A percentile compares a stretch with the other conserved stretches of the same genome.
These are phyloP conservation scores for Pseudomyrmex dendroicus DNA, from an alignment of 1,140 invertebrate genomes.

Conservation along the genomic window DNA sequence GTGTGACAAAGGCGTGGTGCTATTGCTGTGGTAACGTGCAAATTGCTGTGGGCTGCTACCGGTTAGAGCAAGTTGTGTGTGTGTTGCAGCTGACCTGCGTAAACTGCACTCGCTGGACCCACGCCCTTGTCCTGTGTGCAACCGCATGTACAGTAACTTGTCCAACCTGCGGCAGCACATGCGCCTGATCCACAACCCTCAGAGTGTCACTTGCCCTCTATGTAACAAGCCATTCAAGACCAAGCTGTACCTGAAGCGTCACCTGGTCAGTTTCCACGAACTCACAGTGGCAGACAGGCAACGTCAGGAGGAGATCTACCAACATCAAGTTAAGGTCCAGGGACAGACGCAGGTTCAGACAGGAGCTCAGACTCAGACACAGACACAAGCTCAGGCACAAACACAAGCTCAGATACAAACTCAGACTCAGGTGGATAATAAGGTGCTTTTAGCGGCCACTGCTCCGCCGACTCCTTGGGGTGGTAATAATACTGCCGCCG, in stretches of 20 bases:
- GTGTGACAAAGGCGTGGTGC: slow-evolving; percentile 72
- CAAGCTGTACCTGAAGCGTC: slow-evolving; percentile 90
- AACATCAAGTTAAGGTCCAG: slow-evolving; percentile 78
- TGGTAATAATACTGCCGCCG: slow-evolving; percentile 14
- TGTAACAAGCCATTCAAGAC: slow-evolving; percentile 92
- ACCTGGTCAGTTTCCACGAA: slow-evolving; percentile 88
- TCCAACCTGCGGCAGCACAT: slow-evolving; percentile 92
- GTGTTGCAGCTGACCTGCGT: slow-evolving; percentile 86
- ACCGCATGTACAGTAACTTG: slow-evolving; percentile 92
- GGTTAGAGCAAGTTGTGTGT: slow-evolving; percentile 86
- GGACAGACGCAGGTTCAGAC: slow-evolving; percentile 66
- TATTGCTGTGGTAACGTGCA: slow-evolving; percentile 82
- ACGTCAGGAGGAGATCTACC: slow-evolving; percentile 84
- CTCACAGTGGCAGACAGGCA: slow-evolving; percentile 83
- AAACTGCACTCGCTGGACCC: slow-evolving; percentile 89
- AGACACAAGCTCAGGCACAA: slow-evolving; percentile 69
- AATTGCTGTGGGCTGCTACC: slow-evolving; percentile 84
- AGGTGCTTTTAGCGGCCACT: slow-evolving; percentile 59
- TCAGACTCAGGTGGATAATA: slow-evolving; percentile 70
- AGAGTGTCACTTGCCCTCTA: slow-evolving; percentile 89
- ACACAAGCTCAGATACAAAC: slow-evolving; percentile 57
- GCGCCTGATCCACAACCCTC: slow-evolving; percentile 92
- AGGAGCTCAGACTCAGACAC: slow-evolving; percentile 71
- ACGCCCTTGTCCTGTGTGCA: slow-evolving; percentile 90
- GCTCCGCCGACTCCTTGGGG: slow-evolving; percentile 48